Conservation (phyloP, 2,113 vertebrate species). For the Pao palembangensis region DNA sequence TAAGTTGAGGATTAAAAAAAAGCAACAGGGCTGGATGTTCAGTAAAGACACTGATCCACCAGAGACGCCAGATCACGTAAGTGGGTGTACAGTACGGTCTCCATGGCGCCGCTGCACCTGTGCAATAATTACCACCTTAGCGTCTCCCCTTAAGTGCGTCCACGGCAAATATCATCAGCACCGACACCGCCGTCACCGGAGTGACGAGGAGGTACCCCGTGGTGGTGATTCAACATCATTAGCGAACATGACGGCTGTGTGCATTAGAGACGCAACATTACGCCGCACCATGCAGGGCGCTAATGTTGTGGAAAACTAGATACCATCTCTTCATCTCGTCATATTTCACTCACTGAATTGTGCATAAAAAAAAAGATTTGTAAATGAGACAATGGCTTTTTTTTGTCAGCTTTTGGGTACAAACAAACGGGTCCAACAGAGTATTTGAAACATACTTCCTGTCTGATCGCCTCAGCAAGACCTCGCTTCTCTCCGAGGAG, state of each 20-base stretch:
- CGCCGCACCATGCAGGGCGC: constrained; percentile 65
- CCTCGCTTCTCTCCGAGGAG: constrained; percentile 33
- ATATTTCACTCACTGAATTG: constrained; percentile 61
- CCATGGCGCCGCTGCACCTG: constrained; percentile 22
- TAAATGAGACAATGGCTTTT: constrained; percentile 2
- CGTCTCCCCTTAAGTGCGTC: constrained; percentile 57
- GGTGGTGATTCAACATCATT: constrained; percentile 77
- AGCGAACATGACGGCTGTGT: constrained; percentile 75
- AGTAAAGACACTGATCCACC: no score
- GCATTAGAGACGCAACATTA: constrained; percentile 80
- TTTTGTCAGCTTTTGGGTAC: no score
- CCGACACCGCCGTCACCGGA: constrained; percentile 57
- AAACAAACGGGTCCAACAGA: no score
- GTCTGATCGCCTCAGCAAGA: constrained; percentile 27
- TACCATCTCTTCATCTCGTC: constrained; percentile 63
- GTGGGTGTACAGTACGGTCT: constrained; percentile 12
- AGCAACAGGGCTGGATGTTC: no score
- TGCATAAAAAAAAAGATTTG: constrained; percentile 10
- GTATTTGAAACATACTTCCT: no score
- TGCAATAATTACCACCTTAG: constrained; percentile 62
- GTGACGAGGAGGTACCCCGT: constrained; percentile 50
- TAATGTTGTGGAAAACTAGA: constrained; percentile 79
- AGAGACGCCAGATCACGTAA: no score
- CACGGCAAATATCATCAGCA: constrained; percentile 67
- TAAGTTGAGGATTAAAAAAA: not conserved